Evolutionary conservation across 2,888 invertebrate genomes (phyloP), one percentile per base, ranked within the genome.

Genomic region (Cecidostiba fungosa): DNA sequence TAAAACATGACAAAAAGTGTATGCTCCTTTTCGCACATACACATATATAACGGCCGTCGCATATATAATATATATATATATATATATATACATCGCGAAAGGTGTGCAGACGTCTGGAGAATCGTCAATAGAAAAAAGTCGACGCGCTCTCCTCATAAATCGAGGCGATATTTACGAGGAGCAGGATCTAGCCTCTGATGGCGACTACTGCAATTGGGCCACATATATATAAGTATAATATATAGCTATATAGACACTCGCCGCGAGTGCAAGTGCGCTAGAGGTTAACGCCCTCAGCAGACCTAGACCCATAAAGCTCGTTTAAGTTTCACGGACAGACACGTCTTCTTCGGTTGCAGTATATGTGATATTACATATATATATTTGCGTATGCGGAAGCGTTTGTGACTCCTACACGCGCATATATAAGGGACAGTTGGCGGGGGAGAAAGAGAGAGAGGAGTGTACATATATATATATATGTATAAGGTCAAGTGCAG

Each of bases 301-400:
- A 93, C 93, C 92, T 92, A 93, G 92, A 93, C 93, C 93, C 92
- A 91, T 92, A 92, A 92, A 91, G 88, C 91, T 85, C 74, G 76
- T 70, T 89, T 89, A 10, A 90, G 89, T 89, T 90, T 88, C 89
- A 88, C 88, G 89, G 88, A 88, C 89, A 87, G 62, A 29, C 3
- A n/a, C 39, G 39, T 12, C 5, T 59, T 54, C 62, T 62, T 23
- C 39, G 12, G 36, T 39, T 72, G 29, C 66, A 14, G 23, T 54
- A 5, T 54, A 23, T 5, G n/a, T n/a, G 6, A 23, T 39, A 16
- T 43, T 59, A 19, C 8, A 54, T 8, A 14, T 10, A 1, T 23
- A n/a, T 29, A 16, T 12, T 0, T 36, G 70, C 32, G 19, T 19
- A 36, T 36, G 36, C 70, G 39, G 29, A 36, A 36, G 4, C 23